Evolutionary conservation across 2,113 vertebrate genomes (phyloP).

Genomic region (Peromyscus leucopus): DNA sequence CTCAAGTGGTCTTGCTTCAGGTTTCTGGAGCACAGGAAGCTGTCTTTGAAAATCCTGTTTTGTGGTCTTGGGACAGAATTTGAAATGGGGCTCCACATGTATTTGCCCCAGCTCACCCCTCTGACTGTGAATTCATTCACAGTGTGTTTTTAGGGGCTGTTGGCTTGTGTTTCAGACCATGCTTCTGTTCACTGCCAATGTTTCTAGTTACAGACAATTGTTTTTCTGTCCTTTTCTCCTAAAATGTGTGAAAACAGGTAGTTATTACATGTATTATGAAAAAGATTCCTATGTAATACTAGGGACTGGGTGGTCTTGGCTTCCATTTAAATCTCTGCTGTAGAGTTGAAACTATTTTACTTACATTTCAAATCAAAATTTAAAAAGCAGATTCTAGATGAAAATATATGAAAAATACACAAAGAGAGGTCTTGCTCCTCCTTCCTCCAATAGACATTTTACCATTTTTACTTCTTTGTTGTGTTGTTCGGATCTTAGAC

Average conservation of each 20-base stretch:
- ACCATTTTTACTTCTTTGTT: neutral
- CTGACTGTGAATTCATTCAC: neutral
- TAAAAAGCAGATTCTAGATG: neutral
- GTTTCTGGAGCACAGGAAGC: neutral
- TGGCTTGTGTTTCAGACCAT: neutral
- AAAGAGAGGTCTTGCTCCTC: neutral
- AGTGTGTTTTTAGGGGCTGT: neutral
- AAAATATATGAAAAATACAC: neutral
- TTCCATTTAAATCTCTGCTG: conserved; percentile 12
- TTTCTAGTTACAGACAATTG: neutral
- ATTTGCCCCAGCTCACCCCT: neutral
- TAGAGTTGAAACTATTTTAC: conserved; percentile 12
- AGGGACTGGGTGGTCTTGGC: neutral
- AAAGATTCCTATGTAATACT: neutral
- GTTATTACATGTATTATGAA: neutral
- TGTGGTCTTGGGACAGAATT: neutral
- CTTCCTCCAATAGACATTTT: neutral
- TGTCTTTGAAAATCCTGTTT: conserved; percentile 33
- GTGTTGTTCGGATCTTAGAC: no score
- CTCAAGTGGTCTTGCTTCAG: neutral
- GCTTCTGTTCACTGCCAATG: neutral
- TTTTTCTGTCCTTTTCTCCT: neutral
- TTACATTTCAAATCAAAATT: conserved; percentile 44
- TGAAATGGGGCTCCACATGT: neutral
- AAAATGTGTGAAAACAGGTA: neutral